Evolutionary conservation across 2,797 vertebrate genomes (phyloP), one percentile per base, ranked within the genome.

Genomic region (Pipistrellus pygmaeus): DNA sequence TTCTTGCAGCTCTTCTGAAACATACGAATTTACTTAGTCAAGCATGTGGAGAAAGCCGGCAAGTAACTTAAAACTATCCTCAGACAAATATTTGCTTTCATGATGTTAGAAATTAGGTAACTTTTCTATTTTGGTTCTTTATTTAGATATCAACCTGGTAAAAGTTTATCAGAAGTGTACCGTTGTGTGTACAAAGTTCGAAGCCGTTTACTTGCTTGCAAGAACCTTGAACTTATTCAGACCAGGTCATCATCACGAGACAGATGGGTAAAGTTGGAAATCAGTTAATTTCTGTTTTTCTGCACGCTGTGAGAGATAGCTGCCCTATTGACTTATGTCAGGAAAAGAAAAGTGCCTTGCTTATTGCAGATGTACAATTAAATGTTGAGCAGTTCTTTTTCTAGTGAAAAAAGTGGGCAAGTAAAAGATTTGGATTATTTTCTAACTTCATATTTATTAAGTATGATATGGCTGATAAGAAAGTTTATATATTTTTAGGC

Each of bases 161-260:
- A 99, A 98, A 97, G 98, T 27, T 97, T 99, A 77, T 98, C 99
- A 14, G 99, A 99, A 94, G 99, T 99, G 17, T 99, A 99, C 92
- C 99, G 99, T 87, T 99, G 98, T 89, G 99, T 99, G 4, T 99
- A 99, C 90, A 99, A 99, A 97, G 99, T 99, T 62, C 98, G 99
- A 78, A 99, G 99, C 97, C 99, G 99, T 57, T 98, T 99, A 96
- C 98, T 99, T 95, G 99, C 99, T 95, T 99, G 99, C 97, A 99
- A 99, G 98, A 99, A 99, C 95, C 99, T 99, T 99, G 99, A 99
- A 80, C 99, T 99, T 88, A 98, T 99, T 97, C 99, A 99, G 95
- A 99, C 99, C 0, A 98, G 99, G 25, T 99, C 99, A 1, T 99
- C 99, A 30, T 99, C 99, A 46, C 98, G 99, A 91, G 99, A 99